Conservation (phyloP, 1,140 invertebrate genomes). For the Heterodera schachtii region DNA sequence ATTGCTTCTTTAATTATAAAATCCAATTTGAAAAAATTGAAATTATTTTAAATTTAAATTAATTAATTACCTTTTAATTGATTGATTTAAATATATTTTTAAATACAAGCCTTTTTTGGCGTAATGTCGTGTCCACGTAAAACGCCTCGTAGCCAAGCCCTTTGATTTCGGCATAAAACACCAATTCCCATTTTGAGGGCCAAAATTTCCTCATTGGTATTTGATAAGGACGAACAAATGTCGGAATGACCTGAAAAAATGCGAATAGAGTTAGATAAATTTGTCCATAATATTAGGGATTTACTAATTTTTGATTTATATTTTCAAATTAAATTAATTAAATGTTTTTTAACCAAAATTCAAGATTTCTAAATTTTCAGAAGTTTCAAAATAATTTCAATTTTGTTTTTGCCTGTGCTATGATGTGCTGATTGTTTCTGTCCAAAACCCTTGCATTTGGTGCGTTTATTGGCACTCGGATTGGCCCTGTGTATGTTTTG, state of each 20-base stretch:
- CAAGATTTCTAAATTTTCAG: too few relatives aligned
- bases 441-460: conserved; percentile 2
- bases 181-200: neutral
- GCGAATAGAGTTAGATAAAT: neutral
- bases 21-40: too few relatives aligned
- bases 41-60: too few relatives aligned
- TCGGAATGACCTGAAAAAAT: neutral
- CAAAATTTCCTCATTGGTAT: neutral
- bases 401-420: neutral
- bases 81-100: neutral
- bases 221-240: neutral
- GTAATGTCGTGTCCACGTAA: neutral
- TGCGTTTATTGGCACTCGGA: conserved; percentile 26
- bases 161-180: neutral
- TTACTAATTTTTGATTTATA: neutral
- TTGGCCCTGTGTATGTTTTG: conserved; percentile 3
- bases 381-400: neutral
- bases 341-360: too few relatives aligned
- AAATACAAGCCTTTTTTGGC: neutral
- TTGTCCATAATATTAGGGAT: neutral
- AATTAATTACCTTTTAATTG: neutral
- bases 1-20: neutral
- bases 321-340: too few relatives aligned
- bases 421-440: conserved; percentile 15
- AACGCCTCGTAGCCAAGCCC: neutral